Percentiles rank a stretch among this genome's conserved stretches.
phyloP scores from a whole-genome alignment of 2,888 invertebrate genomes.

The Tetranychus truncatus region DNA sequence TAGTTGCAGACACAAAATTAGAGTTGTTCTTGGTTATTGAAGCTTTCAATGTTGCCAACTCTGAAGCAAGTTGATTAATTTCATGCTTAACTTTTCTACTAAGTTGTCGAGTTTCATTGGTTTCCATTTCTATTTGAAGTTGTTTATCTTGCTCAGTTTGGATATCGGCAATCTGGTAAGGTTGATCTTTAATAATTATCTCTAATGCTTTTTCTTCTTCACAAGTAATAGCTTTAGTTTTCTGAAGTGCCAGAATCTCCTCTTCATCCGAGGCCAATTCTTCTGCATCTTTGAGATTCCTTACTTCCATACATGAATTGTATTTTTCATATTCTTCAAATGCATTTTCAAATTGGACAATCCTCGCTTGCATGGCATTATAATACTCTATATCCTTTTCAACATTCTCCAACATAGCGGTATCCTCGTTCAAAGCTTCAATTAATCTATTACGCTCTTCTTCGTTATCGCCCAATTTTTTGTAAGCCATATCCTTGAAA shows the following conservation, averaged over 20 bases:
- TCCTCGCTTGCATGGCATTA: too few relatives aligned
- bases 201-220: background rate
- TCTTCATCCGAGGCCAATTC: background rate
- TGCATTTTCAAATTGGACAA: too few relatives aligned
- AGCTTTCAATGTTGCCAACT: background rate
- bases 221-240: background rate
- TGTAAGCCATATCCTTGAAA: background rate
- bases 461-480: background rate
- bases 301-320: too few relatives aligned
- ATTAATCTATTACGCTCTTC: background rate
- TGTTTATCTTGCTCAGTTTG: background rate
- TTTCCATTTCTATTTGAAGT: background rate
- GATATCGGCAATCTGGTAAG: background rate
- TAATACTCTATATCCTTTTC: too few relatives aligned
- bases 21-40: background rate
- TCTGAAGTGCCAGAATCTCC: background rate
- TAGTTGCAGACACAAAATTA: background rate
- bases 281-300: too few relatives aligned
- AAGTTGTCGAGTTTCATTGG: background rate
- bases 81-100: background rate
- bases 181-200: background rate
- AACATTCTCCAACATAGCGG: too few relatives aligned
- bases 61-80: background rate
- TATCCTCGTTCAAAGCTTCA: background rate
- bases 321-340: too few relatives aligned